Base-by-base conservation (phyloP, 2,888 invertebrate species). In the Torymus tubicola region DNA sequence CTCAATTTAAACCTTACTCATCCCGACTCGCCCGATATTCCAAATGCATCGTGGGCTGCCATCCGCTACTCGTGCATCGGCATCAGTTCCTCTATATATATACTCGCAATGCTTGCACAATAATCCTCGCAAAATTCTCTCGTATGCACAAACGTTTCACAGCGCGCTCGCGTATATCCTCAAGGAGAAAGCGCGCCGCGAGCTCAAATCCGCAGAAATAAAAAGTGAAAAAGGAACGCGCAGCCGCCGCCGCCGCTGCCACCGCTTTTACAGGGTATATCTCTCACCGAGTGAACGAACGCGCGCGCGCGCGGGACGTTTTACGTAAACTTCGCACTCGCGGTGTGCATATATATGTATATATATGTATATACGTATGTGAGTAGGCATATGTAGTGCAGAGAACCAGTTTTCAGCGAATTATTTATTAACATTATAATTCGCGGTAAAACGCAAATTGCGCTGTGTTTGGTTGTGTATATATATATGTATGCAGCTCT, bases 341-440 rank as follows among this genome's bases (percentile, higher is more conserved):
- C 24, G 12, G 11, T 16, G 16, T 8, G 53, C 2, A 13, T 14
- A 52, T 11, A 58, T 11, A 18, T 14, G 5, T 67, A 53, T 67
- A 21, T 24, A 21, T 1, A 55, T 55, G 50, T 3, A 16, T 57
- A 14, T 42, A 8, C 10, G 8, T 42, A 8, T 42, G 42, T 8
- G 42, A 42, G 8, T 42, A 8, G 42, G 42, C 42, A 42, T 42
- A 42, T 42, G 42, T 42, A 42, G 42, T 42, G 42, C 42, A 42
- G 42, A 21, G 67, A 78, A 73, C 79, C 63, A 64, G 79, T 79
- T 79, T 73, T 61, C 16, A 18, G 63, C 21, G 67, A 79, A 79
- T 79, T 74, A 79, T 79, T 74, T 73, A 79, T 79, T 63, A 78
- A 78, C 61, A 60, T 57, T 73, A 60, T 52, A 57, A 78, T 78